A percentile compares a stretch with the other conserved stretches of the same genome.
Evolutionary conservation across 2,797 vertebrate genomes (phyloP).

Genomic region (Alcedo atthis): DNA sequence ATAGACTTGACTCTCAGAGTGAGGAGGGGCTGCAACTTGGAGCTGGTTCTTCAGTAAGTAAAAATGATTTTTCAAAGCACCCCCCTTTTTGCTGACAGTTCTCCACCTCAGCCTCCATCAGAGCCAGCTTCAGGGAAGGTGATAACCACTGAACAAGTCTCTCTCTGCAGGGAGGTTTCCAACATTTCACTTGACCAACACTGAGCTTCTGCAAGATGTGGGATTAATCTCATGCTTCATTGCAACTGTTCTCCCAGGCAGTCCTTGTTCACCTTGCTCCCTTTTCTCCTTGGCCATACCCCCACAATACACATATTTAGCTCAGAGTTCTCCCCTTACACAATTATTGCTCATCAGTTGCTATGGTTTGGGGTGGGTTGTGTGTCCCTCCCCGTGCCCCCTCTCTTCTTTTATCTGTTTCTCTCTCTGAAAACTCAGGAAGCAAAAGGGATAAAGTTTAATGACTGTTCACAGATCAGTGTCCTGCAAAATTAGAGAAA

Average conservation of each 20-base stretch:
- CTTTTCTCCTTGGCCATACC: not conserved
- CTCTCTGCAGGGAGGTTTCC: not conserved
- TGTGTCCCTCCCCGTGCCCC: rapidly evolving
- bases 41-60: not conserved
- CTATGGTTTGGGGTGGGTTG: not conserved
- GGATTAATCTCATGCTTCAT: not conserved
- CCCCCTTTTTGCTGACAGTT: not conserved
- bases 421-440: not conserved
- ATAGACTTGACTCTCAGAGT: not conserved
- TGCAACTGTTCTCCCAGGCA: rapidly evolving
- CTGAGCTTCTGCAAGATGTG: rapidly evolving
- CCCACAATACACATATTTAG: not conserved
- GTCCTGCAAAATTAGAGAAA: constrained; percentile 43
- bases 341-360: not conserved
- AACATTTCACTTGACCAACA: not conserved
- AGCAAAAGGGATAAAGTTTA: constrained; percentile 47
- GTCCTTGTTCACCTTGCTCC: not conserved
- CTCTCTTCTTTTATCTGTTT: not conserved
- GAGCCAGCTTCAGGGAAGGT: not conserved
- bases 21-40: not conserved
- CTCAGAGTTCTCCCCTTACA: not conserved
- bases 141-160: not conserved
- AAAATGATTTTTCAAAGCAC: not conserved
- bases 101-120: not conserved
- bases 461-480: not conserved